Evolutionary conservation across 2,888 invertebrate genomes (phyloP).

Genomic region (Netelia inedita): DNA sequence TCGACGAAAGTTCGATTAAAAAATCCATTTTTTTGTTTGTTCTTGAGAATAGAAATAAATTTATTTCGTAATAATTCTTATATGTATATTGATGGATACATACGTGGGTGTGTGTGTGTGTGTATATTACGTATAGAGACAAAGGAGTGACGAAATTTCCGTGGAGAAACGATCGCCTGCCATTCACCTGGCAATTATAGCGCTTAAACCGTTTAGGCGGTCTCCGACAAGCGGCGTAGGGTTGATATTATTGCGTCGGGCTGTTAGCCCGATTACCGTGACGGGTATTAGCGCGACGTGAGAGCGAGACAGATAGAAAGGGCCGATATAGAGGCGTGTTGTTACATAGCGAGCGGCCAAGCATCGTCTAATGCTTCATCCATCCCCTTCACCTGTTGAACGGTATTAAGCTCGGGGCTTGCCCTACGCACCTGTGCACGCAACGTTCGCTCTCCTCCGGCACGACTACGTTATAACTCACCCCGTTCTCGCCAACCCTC

Average conservation of each 20-base stretch:
- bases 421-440: slow-evolving; percentile 74
- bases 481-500: slow-evolving; percentile 52
- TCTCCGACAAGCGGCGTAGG: slow-evolving; percentile 70
- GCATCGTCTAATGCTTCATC: slow-evolving; percentile 78
- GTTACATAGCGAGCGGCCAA: slow-evolving; percentile 71
- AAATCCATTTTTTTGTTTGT: too few relatives aligned
- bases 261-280: slow-evolving; percentile 80
- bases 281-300: slow-evolving; percentile 76
- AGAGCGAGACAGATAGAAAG: slow-evolving; percentile 39
- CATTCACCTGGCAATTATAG: slow-evolving; percentile 81
- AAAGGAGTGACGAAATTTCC: slow-evolving; percentile 9
- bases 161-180: slow-evolving; percentile 69
- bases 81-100: slow-evolving; percentile 4
- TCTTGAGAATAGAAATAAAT: not conserved
- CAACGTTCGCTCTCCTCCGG: slow-evolving; percentile 72
- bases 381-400: slow-evolving; percentile 84
- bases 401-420: slow-evolving; percentile 65
- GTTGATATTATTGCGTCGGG: slow-evolving; percentile 79
- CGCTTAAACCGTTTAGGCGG: slow-evolving; percentile 76
- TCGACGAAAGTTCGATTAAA: too few relatives aligned
- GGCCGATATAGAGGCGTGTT: slow-evolving; percentile 25
- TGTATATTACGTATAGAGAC: not conserved
- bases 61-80: not conserved
- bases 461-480: slow-evolving; percentile 51
- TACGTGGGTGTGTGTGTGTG: not conserved